Conservation (phyloP, 2,113 vertebrate genomes). For the Apodemus sylvaticus region DNA sequence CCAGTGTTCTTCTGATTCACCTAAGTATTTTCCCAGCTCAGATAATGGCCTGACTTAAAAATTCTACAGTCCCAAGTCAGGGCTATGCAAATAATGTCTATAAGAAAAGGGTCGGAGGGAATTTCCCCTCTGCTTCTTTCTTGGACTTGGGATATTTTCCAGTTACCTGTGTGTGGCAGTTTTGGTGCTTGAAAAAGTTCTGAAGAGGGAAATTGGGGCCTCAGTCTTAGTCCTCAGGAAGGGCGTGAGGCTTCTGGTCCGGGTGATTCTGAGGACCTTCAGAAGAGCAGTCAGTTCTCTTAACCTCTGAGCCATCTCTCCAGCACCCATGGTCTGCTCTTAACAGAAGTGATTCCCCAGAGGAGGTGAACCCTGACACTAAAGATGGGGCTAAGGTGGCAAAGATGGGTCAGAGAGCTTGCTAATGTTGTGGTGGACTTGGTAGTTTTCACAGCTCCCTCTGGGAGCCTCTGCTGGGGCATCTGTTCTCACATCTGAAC, state of each 20-base stretch:
- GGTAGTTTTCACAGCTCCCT: neutral
- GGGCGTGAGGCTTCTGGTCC: neutral
- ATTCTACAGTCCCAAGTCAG: neutral
- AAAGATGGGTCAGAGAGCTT: neutral
- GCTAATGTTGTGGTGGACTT: rapidly evolving
- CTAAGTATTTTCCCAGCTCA: neutral
- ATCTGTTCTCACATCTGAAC: neutral
- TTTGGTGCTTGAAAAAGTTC: neutral
- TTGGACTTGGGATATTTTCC: neutral
- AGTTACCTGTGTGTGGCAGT: neutral
- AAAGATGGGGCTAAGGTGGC: neutral
- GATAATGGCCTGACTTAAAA: neutral
- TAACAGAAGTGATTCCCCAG: no score
- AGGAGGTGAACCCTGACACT: neutral
- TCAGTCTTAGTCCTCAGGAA: no score
- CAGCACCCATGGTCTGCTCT: neutral
- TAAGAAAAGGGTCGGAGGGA: no score
- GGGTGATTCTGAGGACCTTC: neutral
- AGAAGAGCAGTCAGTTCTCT: no score
- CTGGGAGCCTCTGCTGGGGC: rapidly evolving
- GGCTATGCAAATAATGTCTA: neutral
- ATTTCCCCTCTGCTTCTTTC: neutral
- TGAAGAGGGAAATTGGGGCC: neutral
- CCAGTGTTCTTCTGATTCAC: neutral
- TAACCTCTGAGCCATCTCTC: no score